A percentile compares a stretch with the other conserved stretches of the same genome.
Evolutionary conservation across 2,888 invertebrate species (phyloP).

Genomic region (Mythimna ferrago): DNA sequence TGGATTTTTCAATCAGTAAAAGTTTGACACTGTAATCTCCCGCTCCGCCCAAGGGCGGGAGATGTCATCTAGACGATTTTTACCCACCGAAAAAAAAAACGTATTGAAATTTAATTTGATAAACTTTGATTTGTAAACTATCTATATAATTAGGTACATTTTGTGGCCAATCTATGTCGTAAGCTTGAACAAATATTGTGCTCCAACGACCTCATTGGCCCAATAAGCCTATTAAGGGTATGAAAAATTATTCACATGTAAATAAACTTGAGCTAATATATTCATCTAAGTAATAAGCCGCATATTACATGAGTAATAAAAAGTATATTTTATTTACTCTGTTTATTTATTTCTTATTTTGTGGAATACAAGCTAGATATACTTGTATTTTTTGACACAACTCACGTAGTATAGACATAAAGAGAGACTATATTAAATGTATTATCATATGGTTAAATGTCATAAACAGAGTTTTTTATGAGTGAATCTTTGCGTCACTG

Average conservation of each 20-base stretch:
- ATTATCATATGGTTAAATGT: slow-evolving; percentile 59
- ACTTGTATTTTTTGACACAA: slow-evolving; percentile 21
- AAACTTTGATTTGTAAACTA: too few species aligned
- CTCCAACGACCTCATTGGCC: not conserved
- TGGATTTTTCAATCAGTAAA: too few species aligned
- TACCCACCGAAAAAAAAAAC: too few species aligned
- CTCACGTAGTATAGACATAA: slow-evolving; percentile 52
- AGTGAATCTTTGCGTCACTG: slow-evolving; percentile 64
- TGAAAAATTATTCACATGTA: not conserved
- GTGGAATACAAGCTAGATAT: not conserved
- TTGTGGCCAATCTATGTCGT: not conserved
- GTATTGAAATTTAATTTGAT: too few species aligned
- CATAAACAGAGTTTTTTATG: slow-evolving; percentile 68
- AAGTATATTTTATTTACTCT: slow-evolving; percentile 3
- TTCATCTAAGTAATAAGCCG: slow-evolving; percentile 2
- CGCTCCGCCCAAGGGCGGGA: too few species aligned
- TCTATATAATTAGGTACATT: not conserved
- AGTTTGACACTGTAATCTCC: too few species aligned
- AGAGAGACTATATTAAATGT: slow-evolving; percentile 53
- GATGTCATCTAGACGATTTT: too few species aligned
- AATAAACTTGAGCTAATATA: not conserved
- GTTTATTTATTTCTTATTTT: slow-evolving; percentile 10
- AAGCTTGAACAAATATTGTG: not conserved
- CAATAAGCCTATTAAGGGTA: not conserved
- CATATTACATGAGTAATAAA: not conserved